Evolutionary conservation across 2,797 vertebrate species (phyloP).

Genomic region (Lepus townsendii): DNA sequence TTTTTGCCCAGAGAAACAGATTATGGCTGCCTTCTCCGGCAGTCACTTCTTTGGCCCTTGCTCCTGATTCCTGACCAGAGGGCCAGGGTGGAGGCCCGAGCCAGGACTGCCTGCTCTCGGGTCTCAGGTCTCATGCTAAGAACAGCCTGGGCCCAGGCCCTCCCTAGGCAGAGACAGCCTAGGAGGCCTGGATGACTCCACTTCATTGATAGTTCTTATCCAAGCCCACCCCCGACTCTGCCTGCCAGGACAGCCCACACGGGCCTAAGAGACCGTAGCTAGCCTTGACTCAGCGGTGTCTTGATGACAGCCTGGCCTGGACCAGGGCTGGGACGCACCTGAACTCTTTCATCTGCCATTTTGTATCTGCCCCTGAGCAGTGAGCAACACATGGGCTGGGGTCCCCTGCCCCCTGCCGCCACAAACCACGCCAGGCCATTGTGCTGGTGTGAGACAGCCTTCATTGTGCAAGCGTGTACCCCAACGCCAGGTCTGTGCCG

Average conservation of each 20-base stretch:
- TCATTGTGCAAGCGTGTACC: background rate
- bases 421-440: conserved; percentile 16
- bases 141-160: background rate
- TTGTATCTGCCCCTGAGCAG: background rate
- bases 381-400: background rate
- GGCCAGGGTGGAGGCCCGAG: background rate
- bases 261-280: background rate
- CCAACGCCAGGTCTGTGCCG: background rate
- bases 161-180: no score
- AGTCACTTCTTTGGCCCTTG: background rate
- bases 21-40: background rate
- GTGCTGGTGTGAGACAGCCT: background rate
- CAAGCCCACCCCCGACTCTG: background rate
- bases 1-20: background rate
- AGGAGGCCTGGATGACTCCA: background rate
- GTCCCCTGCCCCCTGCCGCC: rapidly evolving
- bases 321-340: background rate
- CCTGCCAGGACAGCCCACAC: background rate
- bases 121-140: background rate
- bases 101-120: background rate
- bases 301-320: background rate
- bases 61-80: background rate
- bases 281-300: background rate
- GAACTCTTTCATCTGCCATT: background rate
- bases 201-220: background rate